A percentile compares a stretch with the other conserved stretches of the same genome.
Conservation (phyloP, 2,113 vertebrate genomes). For the Lepus timidus region DNA sequence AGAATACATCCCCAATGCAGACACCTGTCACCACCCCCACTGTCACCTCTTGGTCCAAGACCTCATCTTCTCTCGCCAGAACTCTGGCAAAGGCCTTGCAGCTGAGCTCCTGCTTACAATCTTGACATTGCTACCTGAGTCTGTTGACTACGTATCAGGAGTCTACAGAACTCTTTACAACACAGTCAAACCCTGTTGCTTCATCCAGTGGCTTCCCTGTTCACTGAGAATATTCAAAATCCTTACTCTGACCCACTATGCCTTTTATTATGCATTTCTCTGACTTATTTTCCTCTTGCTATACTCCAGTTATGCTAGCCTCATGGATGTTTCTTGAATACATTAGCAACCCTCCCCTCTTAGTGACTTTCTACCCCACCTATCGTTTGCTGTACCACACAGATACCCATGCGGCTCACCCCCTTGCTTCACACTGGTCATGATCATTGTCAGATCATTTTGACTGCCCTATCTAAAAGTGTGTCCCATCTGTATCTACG, state of each 20-base stretch:
- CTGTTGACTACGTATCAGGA: not conserved
- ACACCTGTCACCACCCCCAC: not conserved
- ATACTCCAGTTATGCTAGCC: not conserved
- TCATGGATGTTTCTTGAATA: not conserved
- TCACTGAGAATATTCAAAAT: not conserved
- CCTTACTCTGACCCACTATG: not conserved
- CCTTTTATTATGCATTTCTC: not conserved
- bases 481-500: not conserved
- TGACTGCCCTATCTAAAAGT: not conserved
- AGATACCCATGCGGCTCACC: fast-evolving
- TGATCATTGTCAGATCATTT: not conserved
- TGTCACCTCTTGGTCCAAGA: not conserved
- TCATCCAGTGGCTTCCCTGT: not conserved
- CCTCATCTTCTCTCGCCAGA: not conserved
- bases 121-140: not conserved
- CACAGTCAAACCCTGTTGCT: not conserved
- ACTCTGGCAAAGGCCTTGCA: not conserved
- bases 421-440: not conserved
- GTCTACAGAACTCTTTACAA: not conserved
- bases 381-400: not conserved
- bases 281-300: not conserved
- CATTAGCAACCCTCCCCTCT: not conserved
- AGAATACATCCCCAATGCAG: not conserved
- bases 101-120: not conserved
- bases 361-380: not conserved